Evolutionary conservation across 1,140 invertebrate species (phyloP), one percentile per base, ranked within the genome.

Genomic region (Triops longicaudatus): DNA sequence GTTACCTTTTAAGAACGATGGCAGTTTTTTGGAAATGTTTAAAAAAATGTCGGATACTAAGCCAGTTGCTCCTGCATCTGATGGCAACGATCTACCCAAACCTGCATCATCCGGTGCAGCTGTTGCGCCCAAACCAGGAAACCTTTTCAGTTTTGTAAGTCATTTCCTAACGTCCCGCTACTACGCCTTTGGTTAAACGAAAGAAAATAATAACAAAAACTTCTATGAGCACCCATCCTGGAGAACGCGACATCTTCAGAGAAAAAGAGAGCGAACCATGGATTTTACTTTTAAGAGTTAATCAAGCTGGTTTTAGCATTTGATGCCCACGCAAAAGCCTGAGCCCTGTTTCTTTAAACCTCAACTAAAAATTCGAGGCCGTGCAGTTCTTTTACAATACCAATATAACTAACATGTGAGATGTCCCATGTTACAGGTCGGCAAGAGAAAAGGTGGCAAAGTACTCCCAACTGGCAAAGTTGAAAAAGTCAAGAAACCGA

Each of bases 391-490:
- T 63, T 63, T 63, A 2, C 50, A 63, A 63, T 76, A 14, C 41
- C 27, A 43, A 44, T 73, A 28, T 27, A 77, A 77, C 72, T 77
- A 77, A 77, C 76, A 73, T 72, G 76, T 27, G 76, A 77, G 76
- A 42, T 72, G 43, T 77, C 73, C 41, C 74, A 50, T 50, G 26
- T 71, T 76, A 78, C 88, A 87, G 87, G 89, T 95, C 75, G 93
- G 93, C 26, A 94, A 96, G 82, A 87, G 94, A 80, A 87, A 93
- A 76, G 93, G 93, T 72, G 93, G 93, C 0, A 89, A 92, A 82
- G 91, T 95, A 37, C 85, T 96, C 1, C 94, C 95, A 83, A 96
- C 94, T 63, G 94, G 94, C 63, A 87, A 95, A 82, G 94, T 96
- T 26, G 93, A 94, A 80, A 96, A 96, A 82, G 87, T 88, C 31